Evolutionary conservation across 2,888 invertebrate genomes (phyloP), one percentile per base, ranked within the genome.

Genomic region (Ramazzottius varieornatus): DNA sequence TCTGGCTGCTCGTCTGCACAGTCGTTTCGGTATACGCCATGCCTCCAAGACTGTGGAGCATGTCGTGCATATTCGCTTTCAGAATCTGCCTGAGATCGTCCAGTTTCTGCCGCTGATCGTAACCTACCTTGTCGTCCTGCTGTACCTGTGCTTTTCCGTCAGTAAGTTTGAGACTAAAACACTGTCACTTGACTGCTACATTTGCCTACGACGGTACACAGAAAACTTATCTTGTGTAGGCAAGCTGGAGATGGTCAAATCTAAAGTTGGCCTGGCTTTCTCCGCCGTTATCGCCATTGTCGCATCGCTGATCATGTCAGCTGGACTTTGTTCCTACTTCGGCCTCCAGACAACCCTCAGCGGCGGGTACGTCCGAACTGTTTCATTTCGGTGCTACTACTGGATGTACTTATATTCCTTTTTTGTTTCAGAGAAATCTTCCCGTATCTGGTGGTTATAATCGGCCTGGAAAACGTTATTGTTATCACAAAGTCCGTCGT

Each of bases 101-200:
- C 88, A 89, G 73, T 83, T 88, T 66, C 81, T 91, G 33, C 92
- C 92, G 0, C 78, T 94, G 8, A 81, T 84, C 32, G 82, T 88
- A 67, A 85, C 90, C 1, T 92, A 92, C 73, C 77, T 88, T 1
- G 81, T 89, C 24, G 79, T 94, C 33, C 91, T 93, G 73, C 79
- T 90, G 32, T 96, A 93, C 73, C 85, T 94, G 33, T 93, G 93
- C 73, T 94, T 92, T 75, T 92, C 91, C 32, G 87, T 94, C 40
- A 82, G 91, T 70, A 72, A 76, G 77, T 75, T 16, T 8, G 13
- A 40, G 20, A 32, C 32, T 1, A 33, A 32, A 1, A 65, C 29
- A 32, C 32, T 13, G 13, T 63, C n/a, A 65, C 24, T n/a, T n/a
- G 4, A 65, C 16, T 24, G 29, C 16, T 64, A 24, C 16, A 66